Percentiles rank a stretch among this genome's conserved stretches.
Conservation (phyloP, 2,113 vertebrate species). For the Pteropus alecto region DNA sequence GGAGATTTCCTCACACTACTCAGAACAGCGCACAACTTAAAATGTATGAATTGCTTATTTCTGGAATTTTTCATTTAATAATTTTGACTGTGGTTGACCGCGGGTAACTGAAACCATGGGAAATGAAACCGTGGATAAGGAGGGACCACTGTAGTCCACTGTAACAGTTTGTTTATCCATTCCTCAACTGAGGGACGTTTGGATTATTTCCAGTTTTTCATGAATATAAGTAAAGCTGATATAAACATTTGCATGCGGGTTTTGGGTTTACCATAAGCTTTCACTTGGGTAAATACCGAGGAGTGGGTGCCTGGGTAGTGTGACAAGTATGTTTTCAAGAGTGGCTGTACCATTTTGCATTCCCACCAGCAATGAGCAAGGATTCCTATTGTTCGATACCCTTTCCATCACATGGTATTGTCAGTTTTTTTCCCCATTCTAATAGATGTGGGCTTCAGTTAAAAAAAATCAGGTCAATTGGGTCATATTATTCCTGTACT, state of each 20-base stretch:
- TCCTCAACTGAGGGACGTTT: not conserved
- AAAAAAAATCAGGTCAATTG: not conserved
- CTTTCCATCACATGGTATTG: not conserved
- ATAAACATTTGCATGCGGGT: not conserved
- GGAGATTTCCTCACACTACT: too few relatives aligned
- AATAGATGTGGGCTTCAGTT: not conserved
- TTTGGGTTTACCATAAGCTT: not conserved
- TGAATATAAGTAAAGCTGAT: not conserved
- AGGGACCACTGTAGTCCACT: not conserved
- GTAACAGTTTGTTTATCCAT: not conserved
- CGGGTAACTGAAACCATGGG: too few relatives aligned
- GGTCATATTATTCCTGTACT: not conserved
- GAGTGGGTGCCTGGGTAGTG: not conserved
- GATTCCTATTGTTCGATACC: rapidly evolving
- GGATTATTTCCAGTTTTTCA: not conserved
- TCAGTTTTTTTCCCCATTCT: not conserved
- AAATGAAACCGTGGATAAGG: too few relatives aligned
- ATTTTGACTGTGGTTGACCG: too few relatives aligned
- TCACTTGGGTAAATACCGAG: not conserved
- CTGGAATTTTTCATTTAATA: too few relatives aligned
- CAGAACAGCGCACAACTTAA: too few relatives aligned
- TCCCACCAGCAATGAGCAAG: not conserved
- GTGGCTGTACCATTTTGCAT: not conserved
- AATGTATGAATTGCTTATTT: too few relatives aligned
- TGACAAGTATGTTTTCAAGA: not conserved